These are phyloP conservation scores for rabbit (Oryctolagus cuniculus) DNA, from an alignment of 2,113 vertebrate species.

Conservation along the genomic window DNA sequence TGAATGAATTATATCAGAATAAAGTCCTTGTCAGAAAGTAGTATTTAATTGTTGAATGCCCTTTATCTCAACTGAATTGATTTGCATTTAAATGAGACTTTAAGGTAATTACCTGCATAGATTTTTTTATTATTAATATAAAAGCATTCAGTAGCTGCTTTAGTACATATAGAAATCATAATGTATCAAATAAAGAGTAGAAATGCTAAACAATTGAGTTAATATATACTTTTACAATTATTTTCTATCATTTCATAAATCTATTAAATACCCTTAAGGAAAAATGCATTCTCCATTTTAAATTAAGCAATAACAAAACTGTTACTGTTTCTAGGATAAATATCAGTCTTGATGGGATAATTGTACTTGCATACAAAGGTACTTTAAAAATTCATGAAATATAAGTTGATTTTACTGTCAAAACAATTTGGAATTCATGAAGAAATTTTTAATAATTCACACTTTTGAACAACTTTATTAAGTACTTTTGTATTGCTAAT, in stretches of 20 bases:
- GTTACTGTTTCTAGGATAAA: neutral
- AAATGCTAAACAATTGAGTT: slow-evolving; percentile 53
- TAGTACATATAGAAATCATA: neutral
- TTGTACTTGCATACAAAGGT: neutral
- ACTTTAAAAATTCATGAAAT: no score
- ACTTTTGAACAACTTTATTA: no score
- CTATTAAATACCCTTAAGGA: neutral
- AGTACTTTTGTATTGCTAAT: no score
- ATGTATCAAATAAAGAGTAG: neutral
- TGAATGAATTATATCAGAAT: slow-evolving; percentile 40
- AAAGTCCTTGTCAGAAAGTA: slow-evolving; percentile 33
- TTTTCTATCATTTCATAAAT: slow-evolving; percentile 16
- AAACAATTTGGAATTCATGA: no score
- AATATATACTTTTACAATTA: slow-evolving; percentile 15
- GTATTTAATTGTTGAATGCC: slow-evolving; percentile 61
- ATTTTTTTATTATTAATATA: slow-evolving; percentile 56
- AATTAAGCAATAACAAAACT: neutral
- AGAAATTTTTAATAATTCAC: no score
- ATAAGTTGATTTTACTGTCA: no score
- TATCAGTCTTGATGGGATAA: neutral
- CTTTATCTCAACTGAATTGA: slow-evolving; percentile 58
- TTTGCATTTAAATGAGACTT: slow-evolving; percentile 65
- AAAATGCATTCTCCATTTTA: neutral
- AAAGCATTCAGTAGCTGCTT: slow-evolving; percentile 26
- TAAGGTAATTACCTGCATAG: slow-evolving; percentile 40